Conservation (phyloP, 2,888 invertebrate genomes). For the Diplazon laetatorius region DNA sequence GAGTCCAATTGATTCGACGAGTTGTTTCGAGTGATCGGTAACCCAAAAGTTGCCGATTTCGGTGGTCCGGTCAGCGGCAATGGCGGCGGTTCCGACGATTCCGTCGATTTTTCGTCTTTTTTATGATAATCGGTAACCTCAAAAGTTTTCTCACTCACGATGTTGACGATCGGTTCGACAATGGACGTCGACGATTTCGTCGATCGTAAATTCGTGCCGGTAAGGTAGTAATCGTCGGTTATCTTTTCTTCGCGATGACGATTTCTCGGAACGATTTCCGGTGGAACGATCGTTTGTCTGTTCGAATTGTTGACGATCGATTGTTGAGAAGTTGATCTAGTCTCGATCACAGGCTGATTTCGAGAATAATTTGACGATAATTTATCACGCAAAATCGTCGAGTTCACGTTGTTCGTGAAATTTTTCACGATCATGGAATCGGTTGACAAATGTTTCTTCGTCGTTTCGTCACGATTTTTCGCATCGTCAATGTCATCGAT, state of each 20-base stretch:
- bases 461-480: slow-evolving; percentile 61
- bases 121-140: slow-evolving; percentile 74
- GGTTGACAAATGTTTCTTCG: slow-evolving; percentile 65
- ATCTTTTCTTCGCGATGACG: slow-evolving; percentile 26
- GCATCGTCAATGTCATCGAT: slow-evolving; percentile 57
- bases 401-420: slow-evolving; percentile 41
- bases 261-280: slow-evolving; percentile 41
- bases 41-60: slow-evolving; percentile 64
- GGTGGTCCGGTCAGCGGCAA: slow-evolving; percentile 80
- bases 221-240: slow-evolving; percentile 31
- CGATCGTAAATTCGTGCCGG: slow-evolving; percentile 12
- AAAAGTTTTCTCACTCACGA: slow-evolving; percentile 77
- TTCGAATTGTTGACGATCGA: slow-evolving; percentile 35
- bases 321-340: slow-evolving; percentile 16
- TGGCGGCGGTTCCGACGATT: slow-evolving; percentile 77
- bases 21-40: slow-evolving; percentile 41
- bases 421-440: slow-evolving; percentile 63
- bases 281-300: slow-evolving; percentile 39
- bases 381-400: slow-evolving; percentile 52
- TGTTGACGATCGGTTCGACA: slow-evolving; percentile 34
- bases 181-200: no score
- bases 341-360: no score
- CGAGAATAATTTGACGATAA: slow-evolving; percentile 35
- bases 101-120: no score
- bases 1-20: slow-evolving; percentile 28